Percentiles rank a stretch among this genome's conserved stretches.
Evolutionary conservation across 2,888 invertebrate species (phyloP).

Genomic region (Aporophyla lueneburgensis): DNA sequence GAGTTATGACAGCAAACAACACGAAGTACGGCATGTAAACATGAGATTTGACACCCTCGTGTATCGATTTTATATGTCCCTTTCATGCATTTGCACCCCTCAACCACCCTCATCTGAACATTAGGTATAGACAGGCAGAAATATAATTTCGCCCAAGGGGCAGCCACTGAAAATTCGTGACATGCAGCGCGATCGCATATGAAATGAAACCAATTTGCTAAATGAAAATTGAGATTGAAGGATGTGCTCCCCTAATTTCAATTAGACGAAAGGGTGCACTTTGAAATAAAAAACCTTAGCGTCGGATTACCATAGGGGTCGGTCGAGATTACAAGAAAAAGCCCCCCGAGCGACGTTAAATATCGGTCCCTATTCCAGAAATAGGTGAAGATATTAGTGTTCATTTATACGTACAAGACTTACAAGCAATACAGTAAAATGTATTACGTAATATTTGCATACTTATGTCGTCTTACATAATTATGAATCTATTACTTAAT

Average conservation of each 20-base stretch:
- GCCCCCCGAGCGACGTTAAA: no score
- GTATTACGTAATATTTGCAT: constrained; percentile 9
- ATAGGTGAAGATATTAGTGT: no score
- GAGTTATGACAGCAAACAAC: neutral
- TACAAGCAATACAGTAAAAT: neutral
- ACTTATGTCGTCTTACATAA: constrained; percentile 16
- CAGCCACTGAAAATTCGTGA: neutral
- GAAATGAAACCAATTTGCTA: constrained; percentile 8
- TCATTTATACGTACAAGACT: neutral
- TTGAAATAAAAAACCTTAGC: neutral
- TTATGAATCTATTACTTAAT: constrained; percentile 20
- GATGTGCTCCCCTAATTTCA: neutral
- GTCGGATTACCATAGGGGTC: neutral
- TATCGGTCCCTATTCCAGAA: no score
- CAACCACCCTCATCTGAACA: neutral
- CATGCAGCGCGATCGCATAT: neutral
- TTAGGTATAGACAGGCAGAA: neutral
- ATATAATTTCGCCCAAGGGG: neutral
- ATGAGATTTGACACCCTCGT: neutral
- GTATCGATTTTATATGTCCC: constrained; percentile 2
- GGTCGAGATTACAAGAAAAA: no score
- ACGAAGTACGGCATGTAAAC: neutral
- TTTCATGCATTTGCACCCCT: neutral
- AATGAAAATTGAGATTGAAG: constrained; percentile 10
- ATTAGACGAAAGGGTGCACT: constrained; percentile 1